A percentile compares a stretch with the other conserved stretches of the same genome.
phyloP scores from a whole-genome alignment of 2,797 vertebrate species.

The Sebastes trivittatus region DNA sequence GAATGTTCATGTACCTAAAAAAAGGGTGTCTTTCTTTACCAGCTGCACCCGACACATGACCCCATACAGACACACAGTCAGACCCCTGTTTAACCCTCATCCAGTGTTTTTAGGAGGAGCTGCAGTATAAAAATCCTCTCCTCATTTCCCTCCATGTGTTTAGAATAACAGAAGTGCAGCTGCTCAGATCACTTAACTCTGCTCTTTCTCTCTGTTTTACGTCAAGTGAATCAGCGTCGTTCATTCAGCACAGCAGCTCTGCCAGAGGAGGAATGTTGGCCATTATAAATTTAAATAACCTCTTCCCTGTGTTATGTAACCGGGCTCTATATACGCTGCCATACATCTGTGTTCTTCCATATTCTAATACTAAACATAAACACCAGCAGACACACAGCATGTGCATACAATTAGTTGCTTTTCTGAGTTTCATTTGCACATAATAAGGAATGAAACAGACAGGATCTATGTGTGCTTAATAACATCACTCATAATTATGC shows the following conservation, averaged over 20 bases:
- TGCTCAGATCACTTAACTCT: conserved; percentile 37
- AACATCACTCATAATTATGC: neutral
- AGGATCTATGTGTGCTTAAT: neutral
- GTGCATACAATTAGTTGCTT: neutral
- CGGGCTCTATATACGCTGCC: neutral
- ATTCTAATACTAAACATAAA: neutral
- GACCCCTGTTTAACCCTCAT: conserved; percentile 42
- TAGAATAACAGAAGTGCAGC: conserved; percentile 57
- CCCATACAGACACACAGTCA: conserved; percentile 13
- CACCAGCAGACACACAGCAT: neutral
- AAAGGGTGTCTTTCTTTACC: conserved; percentile 1
- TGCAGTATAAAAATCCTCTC: conserved; percentile 41
- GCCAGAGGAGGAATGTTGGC: conserved; percentile 15
- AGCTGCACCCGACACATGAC: conserved; percentile 22
- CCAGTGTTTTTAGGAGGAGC: conserved; percentile 42
- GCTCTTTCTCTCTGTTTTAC: conserved; percentile 1
- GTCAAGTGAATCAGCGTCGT: conserved; percentile 8
- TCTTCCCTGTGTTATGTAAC: conserved; percentile 7
- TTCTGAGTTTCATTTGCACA: conserved; percentile 4
- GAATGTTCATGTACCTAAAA: neutral
- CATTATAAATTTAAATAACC: conserved; percentile 28
- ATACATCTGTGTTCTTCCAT: conserved; percentile 1
- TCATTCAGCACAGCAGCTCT: conserved; percentile 28
- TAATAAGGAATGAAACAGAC: neutral
- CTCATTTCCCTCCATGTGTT: conserved; percentile 55